Evolutionary conservation across 2,797 vertebrate species (phyloP).

Genomic region (Jordanella pulchra): DNA sequence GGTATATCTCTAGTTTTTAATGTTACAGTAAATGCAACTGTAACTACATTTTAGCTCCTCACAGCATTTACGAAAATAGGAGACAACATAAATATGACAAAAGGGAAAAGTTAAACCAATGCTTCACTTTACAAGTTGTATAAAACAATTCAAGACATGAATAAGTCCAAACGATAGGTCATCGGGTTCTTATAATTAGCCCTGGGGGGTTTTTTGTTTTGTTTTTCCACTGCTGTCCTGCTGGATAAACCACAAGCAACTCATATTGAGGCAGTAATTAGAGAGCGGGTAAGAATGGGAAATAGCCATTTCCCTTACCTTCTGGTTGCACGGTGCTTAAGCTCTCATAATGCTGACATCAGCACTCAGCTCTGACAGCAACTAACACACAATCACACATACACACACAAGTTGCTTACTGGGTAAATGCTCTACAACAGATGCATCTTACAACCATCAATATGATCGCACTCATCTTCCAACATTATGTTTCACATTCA

Average conservation of each 20-base stretch:
- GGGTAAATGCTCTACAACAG: conserved; percentile 32
- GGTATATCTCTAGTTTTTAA: background rate
- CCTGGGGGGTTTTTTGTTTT: conserved; percentile 10
- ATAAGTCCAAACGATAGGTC: background rate
- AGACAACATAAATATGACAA: background rate
- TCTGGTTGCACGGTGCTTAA: conserved; percentile 70
- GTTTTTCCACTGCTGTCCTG: conserved; percentile 39
- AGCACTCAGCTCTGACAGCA: conserved; percentile 70
- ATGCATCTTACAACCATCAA: conserved; percentile 31
- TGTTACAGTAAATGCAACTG: background rate
- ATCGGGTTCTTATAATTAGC: conserved; percentile 35
- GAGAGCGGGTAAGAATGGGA: conserved; percentile 30
- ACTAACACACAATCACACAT: conserved; percentile 21
- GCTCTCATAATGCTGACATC: conserved; percentile 77
- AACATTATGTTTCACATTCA: conserved; percentile 22
- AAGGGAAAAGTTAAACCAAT: background rate
- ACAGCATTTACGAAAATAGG: background rate
- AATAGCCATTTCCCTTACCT: conserved; percentile 67
- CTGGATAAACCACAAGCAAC: conserved; percentile 33
- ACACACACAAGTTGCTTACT: conserved; percentile 39
- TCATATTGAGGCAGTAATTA: conserved; percentile 66
- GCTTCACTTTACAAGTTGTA: background rate
- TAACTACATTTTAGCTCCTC: background rate
- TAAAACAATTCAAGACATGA: background rate
- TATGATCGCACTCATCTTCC: conserved; percentile 26